Evolutionary conservation across 2,113 vertebrate genomes (phyloP), one percentile per base, ranked within the genome.

Genomic region (Cricetomys ansorgei): DNA sequence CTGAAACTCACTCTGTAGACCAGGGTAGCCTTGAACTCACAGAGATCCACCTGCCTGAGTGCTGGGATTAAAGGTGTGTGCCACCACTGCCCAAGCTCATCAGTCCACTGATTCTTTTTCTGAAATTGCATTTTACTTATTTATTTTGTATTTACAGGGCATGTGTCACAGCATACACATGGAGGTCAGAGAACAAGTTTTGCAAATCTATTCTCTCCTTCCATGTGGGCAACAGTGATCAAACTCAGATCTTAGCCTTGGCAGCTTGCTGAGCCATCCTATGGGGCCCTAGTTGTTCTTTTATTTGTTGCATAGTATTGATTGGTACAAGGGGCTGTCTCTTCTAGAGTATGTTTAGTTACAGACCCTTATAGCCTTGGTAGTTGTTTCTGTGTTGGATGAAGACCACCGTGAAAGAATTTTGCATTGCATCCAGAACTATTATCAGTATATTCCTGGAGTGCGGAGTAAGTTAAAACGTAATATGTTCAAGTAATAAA

Each of bases 321-420:
- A 3, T 80, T 77, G 65, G 48, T 98, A 97, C 98, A 16, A 98
- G 98, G 94, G 98, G 98, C 98, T 97, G 97, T 80, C 93, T 98
- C 97, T 95, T 95, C 73, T 85, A 95, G 7, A 7, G 7, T 93
- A 81, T 57, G 9, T 79, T 34, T 96, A 57, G 12, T 83, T 89
- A 19, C 27, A 64, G 59, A 84, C 57, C 27, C 0, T 55, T 43
- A 48, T 2, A 81, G 57, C 40, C 64, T 75, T 80, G 10, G 25
- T 90, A 72, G 64, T 95, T 94, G 84, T 93, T 96, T 81, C 81
- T 88, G 9, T 67, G 10, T 92, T 92, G 84, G 83, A 69, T 88
- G 70, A 92, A 92, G 48, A 88, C 48, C 17, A 43, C 80, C 16
- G 43, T 94, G 13, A 91, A 15, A 62, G 7, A 91, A n/a, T 64